Base-by-base conservation (phyloP, 2,797 vertebrate genomes). In the Acanthurus leucopareius region DNA sequence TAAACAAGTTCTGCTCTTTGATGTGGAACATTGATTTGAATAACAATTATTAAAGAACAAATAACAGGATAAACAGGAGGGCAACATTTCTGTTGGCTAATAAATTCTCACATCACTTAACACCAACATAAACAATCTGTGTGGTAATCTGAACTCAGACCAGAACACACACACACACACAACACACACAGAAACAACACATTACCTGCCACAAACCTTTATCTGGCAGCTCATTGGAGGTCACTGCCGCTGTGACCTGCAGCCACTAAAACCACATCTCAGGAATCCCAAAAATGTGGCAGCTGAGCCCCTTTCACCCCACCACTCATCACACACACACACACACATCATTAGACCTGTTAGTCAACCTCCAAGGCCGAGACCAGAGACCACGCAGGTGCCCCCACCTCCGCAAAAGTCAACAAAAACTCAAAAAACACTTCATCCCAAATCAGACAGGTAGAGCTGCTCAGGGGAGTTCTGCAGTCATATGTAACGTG, bases 241-340 rank as follows among this genome's bases (percentile, higher is more conserved):
- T 58, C 13, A n/a, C 35, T 8, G 56, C 70, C 52, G 25, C 40
- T n/a, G 45, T 67, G 73, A 66, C 60, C 62, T 25, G 57, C 57
- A 14, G 69, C 47, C 69, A 69, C 79, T 65, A 73, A 51, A 60
- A 80, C 73, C 65, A 59, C 32, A 14, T 45, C 73, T 76, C 38
- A 79, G 84, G 93, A 93, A 93, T 93, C 53, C 72, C 19, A 83
- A 81, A 63, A 77, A 95, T 94, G 90, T 83, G 64, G 73, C 86
- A 51, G 60, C 48, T 16, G 48, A 4, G 49, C 10, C 28, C 35
- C 11, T 2, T 2, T 25, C 7, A 25, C 44, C 2, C 58, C 51
- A 48, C 10, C 62, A 25, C 20, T 40, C 54, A 13, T 15, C 65
- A 16, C 32, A 59, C 35, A 49, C 80, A 44, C 75, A 10, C 47